A percentile compares a stretch with the other conserved stretches of the same genome.
phyloP scores from a whole-genome alignment of 1,140 invertebrate species.

The Camponotus floridanus region DNA sequence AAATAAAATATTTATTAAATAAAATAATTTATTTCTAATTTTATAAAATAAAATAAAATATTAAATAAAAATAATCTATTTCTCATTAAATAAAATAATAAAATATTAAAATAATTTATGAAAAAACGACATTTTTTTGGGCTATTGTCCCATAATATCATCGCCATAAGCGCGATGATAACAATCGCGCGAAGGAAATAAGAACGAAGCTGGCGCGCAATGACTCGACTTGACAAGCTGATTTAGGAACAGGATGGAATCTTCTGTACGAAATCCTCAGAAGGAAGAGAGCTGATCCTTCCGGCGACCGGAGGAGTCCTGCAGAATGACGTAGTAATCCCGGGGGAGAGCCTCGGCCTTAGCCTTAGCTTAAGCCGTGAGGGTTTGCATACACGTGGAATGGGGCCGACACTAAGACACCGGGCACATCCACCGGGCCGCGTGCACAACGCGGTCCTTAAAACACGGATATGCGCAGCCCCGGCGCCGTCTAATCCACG shows the following conservation, averaged over 20 bases:
- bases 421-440: constrained; percentile 61
- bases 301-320: constrained; percentile 78
- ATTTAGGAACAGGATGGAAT: constrained; percentile 76
- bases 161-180: neutral
- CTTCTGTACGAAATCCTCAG: constrained; percentile 73
- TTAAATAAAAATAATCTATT: too few species aligned
- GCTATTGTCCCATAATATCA: neutral
- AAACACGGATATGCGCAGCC: constrained; percentile 73
- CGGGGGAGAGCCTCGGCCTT: constrained; percentile 77
- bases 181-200: constrained; percentile 11
- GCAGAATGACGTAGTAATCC: constrained; percentile 80
- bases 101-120: too few species aligned
- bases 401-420: constrained; percentile 71
- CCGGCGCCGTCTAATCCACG: constrained; percentile 68
- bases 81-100: too few species aligned
- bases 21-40: too few species aligned
- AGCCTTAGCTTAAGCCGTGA: constrained; percentile 79
- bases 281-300: constrained; percentile 79
- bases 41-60: too few species aligned
- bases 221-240: constrained; percentile 73
- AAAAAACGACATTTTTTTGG: too few species aligned
- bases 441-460: constrained; percentile 68
- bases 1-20: too few species aligned
- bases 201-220: constrained; percentile 61
- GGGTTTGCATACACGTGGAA: constrained; percentile 77